Evolutionary conservation across 2,113 vertebrate genomes (phyloP).

Genomic region (Anoplopoma fimbria): DNA sequence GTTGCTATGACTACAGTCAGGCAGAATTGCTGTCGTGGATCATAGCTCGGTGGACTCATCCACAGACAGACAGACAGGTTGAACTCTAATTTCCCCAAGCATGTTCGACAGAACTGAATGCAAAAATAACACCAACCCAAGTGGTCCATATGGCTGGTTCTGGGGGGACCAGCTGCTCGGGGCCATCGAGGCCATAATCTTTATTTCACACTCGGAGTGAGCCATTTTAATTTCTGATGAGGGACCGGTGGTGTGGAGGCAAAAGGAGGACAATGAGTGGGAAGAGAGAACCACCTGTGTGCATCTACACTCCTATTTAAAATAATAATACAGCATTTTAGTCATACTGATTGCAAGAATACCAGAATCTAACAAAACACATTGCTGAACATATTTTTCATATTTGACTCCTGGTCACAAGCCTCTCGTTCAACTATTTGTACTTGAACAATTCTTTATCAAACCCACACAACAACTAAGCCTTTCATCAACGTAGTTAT

Average conservation of each 20-base stretch:
- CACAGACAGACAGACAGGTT: slow-evolving; percentile 57
- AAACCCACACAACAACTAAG: slow-evolving; percentile 26
- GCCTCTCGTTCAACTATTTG: background rate
- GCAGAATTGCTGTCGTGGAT: slow-evolving; percentile 59
- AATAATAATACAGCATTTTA: background rate
- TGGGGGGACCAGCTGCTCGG: slow-evolving; percentile 70
- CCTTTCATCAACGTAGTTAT: slow-evolving; percentile 20
- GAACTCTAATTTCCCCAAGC: slow-evolving; percentile 68
- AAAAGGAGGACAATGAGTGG: slow-evolving; percentile 11
- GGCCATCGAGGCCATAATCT: slow-evolving; percentile 67
- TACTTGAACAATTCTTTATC: slow-evolving; percentile 1
- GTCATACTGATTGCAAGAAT: background rate
- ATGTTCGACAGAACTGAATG: slow-evolving; percentile 65
- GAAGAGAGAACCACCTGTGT: slow-evolving; percentile 39
- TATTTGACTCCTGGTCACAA: background rate
- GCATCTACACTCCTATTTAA: slow-evolving; percentile 3
- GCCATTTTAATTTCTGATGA: slow-evolving; percentile 69
- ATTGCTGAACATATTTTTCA: background rate
- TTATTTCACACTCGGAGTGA: slow-evolving; percentile 69
- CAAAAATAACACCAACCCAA: slow-evolving; percentile 66
- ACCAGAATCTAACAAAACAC: background rate
- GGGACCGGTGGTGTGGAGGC: slow-evolving; percentile 28
- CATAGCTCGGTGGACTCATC: slow-evolving; percentile 38
- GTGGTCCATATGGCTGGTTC: slow-evolving; percentile 72
- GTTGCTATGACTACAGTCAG: slow-evolving; percentile 81